Evolutionary conservation across 2,888 invertebrate species (phyloP), one percentile per base, ranked within the genome.

Genomic region (Nineta flava): DNA sequence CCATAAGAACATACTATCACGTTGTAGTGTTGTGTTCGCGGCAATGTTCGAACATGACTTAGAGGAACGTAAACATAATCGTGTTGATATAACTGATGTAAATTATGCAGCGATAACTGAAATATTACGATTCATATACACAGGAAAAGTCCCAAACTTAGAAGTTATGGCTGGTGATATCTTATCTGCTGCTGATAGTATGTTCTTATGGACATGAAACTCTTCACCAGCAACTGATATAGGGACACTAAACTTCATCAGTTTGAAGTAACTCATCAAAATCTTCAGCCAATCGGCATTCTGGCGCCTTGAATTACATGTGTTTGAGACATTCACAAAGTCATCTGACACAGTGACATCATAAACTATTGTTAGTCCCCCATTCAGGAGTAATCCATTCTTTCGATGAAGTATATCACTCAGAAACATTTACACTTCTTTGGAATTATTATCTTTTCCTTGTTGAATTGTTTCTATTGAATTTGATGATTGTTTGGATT

Each of bases 21-120:
- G 96, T 57, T 82, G 97, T 62, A 95, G 95, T 76, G 94, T 94
- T 56, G 97, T 97, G 41, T 99, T 99, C 72, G 92, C 93, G 62
- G 99, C 99, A 54, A 99, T 99, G 97, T 97, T 99, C 70, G 95
- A 96, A 67, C 97, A 97, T 70, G 94, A 96, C 71, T 96, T 97
- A 94, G 93, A 94, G 65, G 97, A 97, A 66, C 76, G 93, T 57
- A 95, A 95, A 72, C 82, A 91, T 69, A 96, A 95, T 73, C 79
- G 94, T 61, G 96, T 97, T 47, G 93, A 92, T 69, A 91, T 91
- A 64, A 88, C 90, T 49, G 99, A 99, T 69, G 94, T 99, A 47
- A 97, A 99, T 70, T 92, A 94, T 66, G 97, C 97, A 68, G 97
- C 97, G 54, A 76, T 97, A 64, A 72, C 90, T 57, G 97, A 99